phyloP scores from a whole-genome alignment of 2,888 invertebrate genomes.

The Calameuta pallipes region DNA sequence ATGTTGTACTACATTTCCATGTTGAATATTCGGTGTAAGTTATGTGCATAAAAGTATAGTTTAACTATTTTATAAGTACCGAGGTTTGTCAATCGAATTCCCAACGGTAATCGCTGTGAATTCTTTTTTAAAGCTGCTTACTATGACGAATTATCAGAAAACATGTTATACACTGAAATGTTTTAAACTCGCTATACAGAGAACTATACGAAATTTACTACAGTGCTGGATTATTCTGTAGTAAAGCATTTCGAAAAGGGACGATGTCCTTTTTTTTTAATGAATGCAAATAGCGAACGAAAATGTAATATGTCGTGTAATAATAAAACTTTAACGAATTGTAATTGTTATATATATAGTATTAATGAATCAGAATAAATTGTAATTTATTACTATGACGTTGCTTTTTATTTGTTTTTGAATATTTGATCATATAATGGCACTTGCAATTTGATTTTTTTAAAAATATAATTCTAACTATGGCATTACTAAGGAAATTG shows the following conservation, averaged over 20 bases:
- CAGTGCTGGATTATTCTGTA: constrained; percentile 17
- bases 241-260: constrained; percentile 8
- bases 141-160: neutral
- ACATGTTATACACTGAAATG: constrained; percentile 1
- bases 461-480: neutral
- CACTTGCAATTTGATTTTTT: neutral
- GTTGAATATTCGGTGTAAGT: neutral
- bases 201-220: neutral
- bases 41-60: neutral
- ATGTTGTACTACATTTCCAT: neutral
- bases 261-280: neutral
- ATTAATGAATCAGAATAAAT: constrained; percentile 59
- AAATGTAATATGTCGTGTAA: neutral
- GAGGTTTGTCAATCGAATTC: neutral
- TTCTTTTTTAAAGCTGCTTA: neutral
- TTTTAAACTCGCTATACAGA: neutral
- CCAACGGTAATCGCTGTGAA: neutral
- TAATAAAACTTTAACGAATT: neutral
- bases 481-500: neutral
- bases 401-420: constrained; percentile 14
- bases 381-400: constrained; percentile 61
- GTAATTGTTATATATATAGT: constrained; percentile 44
- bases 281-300: neutral
- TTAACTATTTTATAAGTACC: neutral
- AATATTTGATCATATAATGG: constrained; percentile 8